phyloP scores from a whole-genome alignment of 2,113 vertebrate genomes.

The Mustelus asterias region DNA sequence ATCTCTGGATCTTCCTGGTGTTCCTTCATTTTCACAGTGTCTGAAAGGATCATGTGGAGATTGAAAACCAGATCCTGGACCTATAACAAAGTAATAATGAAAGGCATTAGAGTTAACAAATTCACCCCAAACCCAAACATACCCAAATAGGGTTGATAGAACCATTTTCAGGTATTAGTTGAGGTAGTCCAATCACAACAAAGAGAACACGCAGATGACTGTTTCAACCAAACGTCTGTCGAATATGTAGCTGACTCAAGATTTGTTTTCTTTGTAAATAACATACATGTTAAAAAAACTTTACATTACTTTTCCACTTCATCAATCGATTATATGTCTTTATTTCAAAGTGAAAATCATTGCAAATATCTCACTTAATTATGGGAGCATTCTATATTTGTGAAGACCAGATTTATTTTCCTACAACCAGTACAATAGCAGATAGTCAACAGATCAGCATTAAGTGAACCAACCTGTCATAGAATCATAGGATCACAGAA shows the following conservation, averaged over 20 bases:
- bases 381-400: not conserved
- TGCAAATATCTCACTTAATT: not conserved
- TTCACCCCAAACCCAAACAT: not conserved
- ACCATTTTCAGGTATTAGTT: not conserved
- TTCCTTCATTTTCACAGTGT: conserved; percentile 99
- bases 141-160: not conserved
- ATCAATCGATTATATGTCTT: not conserved
- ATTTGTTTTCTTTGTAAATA: not conserved
- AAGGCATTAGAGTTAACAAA: not conserved
- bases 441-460: not conserved
- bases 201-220: not conserved
- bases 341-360: not conserved
- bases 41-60: conserved; percentile 96
- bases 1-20: conserved; percentile 98
- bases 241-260: not conserved
- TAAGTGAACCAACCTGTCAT: not conserved
- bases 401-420: not conserved
- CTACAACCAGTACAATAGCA: not conserved
- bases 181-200: not conserved
- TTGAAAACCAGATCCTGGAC: conserved; percentile 97
- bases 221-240: not conserved
- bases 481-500: too few relatives aligned
- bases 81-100: conserved; percentile 50
- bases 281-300: not conserved
- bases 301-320: not conserved